These are phyloP conservation scores for Drosophila erecta DNA, from an alignment of 1,140 invertebrate species.

Conservation along the genomic window DNA sequence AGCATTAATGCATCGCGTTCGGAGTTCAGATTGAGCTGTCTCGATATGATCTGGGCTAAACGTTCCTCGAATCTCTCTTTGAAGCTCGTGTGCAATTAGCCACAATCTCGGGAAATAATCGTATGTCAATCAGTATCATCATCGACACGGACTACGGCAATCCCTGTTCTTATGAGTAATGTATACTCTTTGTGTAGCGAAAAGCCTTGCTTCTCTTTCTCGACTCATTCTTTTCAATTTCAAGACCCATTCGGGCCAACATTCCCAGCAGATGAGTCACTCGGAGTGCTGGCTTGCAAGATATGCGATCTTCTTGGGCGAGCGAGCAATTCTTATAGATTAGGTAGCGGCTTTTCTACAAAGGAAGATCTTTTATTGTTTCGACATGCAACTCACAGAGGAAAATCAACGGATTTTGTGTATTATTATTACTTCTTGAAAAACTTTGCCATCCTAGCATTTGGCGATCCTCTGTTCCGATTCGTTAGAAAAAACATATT, in stretches of 20 bases:
- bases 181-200: conserved; percentile 26
- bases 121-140: conserved; percentile 40
- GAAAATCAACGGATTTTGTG: too few relatives aligned
- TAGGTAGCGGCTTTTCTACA: not conserved
- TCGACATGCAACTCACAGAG: too few relatives aligned
- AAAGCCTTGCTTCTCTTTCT: conserved; percentile 5
- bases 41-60: conserved; percentile 7
- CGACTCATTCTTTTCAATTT: not conserved
- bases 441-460: not conserved
- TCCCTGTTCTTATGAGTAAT: conserved; percentile 55
- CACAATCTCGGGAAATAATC: conserved; percentile 46
- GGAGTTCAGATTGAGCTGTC: conserved; percentile 23
- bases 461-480: not conserved
- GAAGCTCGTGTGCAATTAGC: conserved; percentile 36
- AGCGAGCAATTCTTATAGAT: conserved; percentile 1
- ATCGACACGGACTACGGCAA: conserved; percentile 10
- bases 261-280: conserved; percentile 38
- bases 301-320: conserved; percentile 7
- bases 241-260: conserved; percentile 16
- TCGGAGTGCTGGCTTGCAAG: not conserved
- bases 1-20: conserved; percentile 27
- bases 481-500: conserved; percentile 32
- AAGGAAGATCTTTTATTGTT: not conserved
- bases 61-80: conserved; percentile 21
- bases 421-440: not conserved